Evolutionary conservation across 2,888 invertebrate genomes (phyloP).

Genomic region (Trichogramma evanescens): DNA sequence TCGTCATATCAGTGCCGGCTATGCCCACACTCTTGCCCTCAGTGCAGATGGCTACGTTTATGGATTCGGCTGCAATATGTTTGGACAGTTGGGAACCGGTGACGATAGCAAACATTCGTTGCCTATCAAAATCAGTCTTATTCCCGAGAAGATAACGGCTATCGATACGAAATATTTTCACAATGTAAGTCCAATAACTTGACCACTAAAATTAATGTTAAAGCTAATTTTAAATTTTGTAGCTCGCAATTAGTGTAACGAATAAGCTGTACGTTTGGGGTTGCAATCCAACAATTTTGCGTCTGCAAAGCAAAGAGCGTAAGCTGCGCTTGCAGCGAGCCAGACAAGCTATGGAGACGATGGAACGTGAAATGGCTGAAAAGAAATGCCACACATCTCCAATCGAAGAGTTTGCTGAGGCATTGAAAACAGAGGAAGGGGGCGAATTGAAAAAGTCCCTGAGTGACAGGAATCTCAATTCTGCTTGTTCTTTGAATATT

Average conservation of each 20-base stretch:
- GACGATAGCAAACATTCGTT: constrained; percentile 54
- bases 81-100: constrained; percentile 68
- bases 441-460: constrained; percentile 19
- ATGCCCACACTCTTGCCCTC: constrained; percentile 65
- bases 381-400: background rate
- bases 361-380: constrained; percentile 4
- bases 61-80: constrained; percentile 66
- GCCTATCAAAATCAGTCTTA: constrained; percentile 53
- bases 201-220: background rate
- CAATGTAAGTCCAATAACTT: constrained; percentile 54
- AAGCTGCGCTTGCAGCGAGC: constrained; percentile 16
- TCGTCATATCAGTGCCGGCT: constrained; percentile 57
- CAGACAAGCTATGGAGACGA: constrained; percentile 4
- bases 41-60: constrained; percentile 64
- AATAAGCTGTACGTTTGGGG: constrained; percentile 71
- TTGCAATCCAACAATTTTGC: constrained; percentile 66
- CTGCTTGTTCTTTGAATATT: constrained; percentile 24
- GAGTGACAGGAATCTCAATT: constrained; percentile 15
- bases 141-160: constrained; percentile 51
- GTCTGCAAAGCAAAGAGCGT: constrained; percentile 58
- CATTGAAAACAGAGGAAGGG: constrained; percentile 13
- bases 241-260: constrained; percentile 62
- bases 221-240: constrained; percentile 19
- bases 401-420: constrained; percentile 5
- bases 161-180: constrained; percentile 69